Percentiles rank a stretch among this genome's conserved stretches.
phyloP scores from a whole-genome alignment of 30 jellyfish, hydroid and myxozoan species.

The Cassiopea xamachana region DNA sequence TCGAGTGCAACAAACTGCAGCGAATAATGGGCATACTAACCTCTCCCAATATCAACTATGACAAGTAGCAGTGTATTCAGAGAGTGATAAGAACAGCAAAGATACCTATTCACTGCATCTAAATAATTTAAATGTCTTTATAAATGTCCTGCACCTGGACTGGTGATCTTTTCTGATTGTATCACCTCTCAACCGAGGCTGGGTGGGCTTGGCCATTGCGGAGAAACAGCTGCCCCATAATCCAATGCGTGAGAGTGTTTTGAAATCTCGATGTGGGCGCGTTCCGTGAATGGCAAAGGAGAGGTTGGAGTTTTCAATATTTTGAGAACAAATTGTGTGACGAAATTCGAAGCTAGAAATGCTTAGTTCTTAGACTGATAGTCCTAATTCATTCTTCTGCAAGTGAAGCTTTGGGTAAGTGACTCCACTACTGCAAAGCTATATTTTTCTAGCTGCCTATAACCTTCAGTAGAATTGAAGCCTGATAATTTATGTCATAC shows the following conservation, averaged over 20 bases:
- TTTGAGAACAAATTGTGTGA: neutral
- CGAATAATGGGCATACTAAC: too few relatives aligned
- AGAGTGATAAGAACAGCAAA: too few relatives aligned
- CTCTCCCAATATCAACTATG: too few relatives aligned
- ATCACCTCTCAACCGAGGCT: constrained; percentile 6
- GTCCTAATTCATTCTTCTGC: neutral
- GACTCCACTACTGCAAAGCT: neutral
- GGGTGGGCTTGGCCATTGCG: constrained; percentile 15
- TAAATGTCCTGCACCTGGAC: too few relatives aligned
- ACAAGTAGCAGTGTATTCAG: too few relatives aligned
- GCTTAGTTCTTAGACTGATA: neutral
- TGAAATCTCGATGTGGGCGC: constrained; percentile 53
- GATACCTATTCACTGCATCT: too few relatives aligned
- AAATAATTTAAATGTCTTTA: too few relatives aligned
- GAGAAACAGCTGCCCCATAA: constrained; percentile 25
- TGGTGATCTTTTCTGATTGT: too few relatives aligned
- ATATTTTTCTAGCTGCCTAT: neutral
- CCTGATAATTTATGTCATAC: constrained; percentile 7
- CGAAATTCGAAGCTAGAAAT: neutral
- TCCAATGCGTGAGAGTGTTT: constrained; percentile 41
- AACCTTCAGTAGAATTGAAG: neutral
- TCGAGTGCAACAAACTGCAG: too few relatives aligned
- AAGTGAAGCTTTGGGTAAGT: constrained; percentile 4
- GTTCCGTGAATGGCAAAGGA: constrained; percentile 50
- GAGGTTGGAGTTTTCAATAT: neutral